Evolutionary conservation across 1,140 invertebrate genomes (phyloP), one percentile per base, ranked within the genome.

Genomic region (Macrobrachium rosenbergii): DNA sequence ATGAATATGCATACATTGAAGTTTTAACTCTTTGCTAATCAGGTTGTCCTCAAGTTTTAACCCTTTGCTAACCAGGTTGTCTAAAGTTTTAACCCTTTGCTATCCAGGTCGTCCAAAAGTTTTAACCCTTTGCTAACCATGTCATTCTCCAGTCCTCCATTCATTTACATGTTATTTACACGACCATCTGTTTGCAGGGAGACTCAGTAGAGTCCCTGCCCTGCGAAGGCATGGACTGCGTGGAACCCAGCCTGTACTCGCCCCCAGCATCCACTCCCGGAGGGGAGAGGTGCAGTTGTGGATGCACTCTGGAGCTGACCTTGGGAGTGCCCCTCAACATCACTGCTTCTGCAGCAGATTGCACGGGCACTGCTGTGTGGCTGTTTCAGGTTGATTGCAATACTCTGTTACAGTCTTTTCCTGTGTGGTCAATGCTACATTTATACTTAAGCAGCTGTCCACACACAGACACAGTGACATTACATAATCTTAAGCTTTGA

Each of bases 281-380:
- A n/a, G 73, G 60, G 16, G 73, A 77, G 58, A 14, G 43, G 23
- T 85, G 85, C n/a, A 2, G 11, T 5, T 87, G 85, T 52, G 85
- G 85, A 14, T 87, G 85, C n/a, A 87, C 78, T 28, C 19, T 87
- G 2, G 69, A 67, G 12, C 85, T 87, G 2, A 37, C 16, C 6
- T n/a, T 69, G 14, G 78, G 60, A 2, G 12, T 19, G 2, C 17
- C 78, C 58, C 16, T 59, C 12, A 75, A 78, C 78, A 82, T 87
- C 78, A 72, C 78, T 12, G 85, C 85, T 28, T 87, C 85, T 14
- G 85, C 85, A 11, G 85, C 85, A 19, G 78, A 72, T 19, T 87
- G 85, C 37, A 52, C 21, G 2, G 85, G 85, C 23, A 87, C 85
- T 7, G 78, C 85, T 37, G 69, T 82, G 8, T 87, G 85, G 85